Conservation (phyloP, 2,797 vertebrate genomes). For the Morus bassanus region DNA sequence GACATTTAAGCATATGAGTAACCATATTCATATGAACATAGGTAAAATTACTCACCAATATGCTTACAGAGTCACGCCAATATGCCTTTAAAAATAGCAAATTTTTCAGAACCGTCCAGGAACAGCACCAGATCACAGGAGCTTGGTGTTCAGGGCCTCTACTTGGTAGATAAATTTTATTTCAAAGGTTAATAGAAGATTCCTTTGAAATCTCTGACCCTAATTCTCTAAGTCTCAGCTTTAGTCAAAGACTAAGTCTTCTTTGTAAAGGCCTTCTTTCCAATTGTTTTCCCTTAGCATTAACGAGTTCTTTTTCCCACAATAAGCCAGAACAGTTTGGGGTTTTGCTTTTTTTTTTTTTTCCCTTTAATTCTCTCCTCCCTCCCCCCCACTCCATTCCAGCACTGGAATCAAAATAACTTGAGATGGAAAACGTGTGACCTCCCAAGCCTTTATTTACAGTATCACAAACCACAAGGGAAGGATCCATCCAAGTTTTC, state of each 20-base stretch:
- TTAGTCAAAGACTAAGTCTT: background rate
- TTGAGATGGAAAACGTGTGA: conserved; percentile 37
- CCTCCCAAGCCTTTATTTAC: conserved; percentile 49
- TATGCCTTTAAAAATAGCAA: background rate
- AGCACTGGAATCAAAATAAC: conserved; percentile 54
- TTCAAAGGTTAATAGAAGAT: background rate
- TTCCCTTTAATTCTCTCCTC: background rate
- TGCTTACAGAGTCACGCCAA: background rate
- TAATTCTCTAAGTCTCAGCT: background rate
- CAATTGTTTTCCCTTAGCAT: background rate
- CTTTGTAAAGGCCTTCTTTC: background rate
- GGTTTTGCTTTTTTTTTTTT: background rate
- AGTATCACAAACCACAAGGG: conserved; percentile 36
- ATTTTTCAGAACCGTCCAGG: background rate
- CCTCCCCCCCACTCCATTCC: background rate
- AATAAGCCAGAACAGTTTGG: background rate
- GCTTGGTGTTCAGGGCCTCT: background rate
- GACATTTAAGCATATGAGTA: background rate
- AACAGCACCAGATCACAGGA: background rate
- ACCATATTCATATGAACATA: background rate
- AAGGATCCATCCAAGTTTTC: conserved; percentile 26
- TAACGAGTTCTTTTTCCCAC: conserved; percentile 34
- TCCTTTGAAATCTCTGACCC: background rate
- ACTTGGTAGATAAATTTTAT: background rate
- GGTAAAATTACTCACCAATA: background rate